phyloP scores from a whole-genome alignment of 2,113 vertebrate species.

The Meriones unguiculatus region DNA sequence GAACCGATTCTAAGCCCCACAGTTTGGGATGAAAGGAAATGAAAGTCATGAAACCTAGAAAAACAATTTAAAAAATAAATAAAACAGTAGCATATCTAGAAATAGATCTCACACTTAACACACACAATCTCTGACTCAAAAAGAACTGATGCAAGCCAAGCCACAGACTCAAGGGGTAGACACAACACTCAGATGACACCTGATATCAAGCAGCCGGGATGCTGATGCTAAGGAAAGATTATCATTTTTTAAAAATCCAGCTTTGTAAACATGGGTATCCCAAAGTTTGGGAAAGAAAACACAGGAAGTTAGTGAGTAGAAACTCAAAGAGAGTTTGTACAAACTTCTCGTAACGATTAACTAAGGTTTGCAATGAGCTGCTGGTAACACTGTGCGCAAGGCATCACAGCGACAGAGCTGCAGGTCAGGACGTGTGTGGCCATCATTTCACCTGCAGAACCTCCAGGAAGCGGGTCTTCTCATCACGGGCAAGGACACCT shows the following conservation, averaged over 20 bases:
- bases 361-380: not conserved
- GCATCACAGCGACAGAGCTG: not conserved
- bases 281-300: not conserved
- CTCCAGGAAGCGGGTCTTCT: not conserved
- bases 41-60: not conserved
- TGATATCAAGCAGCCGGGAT: not conserved
- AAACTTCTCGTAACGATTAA: not conserved
- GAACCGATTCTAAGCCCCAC: constrained; percentile 1
- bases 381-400: not conserved
- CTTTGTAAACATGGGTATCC: not conserved
- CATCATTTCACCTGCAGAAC: constrained; percentile 1
- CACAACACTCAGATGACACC: not conserved
- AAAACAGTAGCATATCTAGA: not conserved
- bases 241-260: not conserved
- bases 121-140: not conserved
- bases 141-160: not conserved
- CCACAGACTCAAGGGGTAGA: not conserved
- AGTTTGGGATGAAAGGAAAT: not conserved
- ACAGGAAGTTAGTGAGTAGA: not conserved
- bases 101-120: not conserved
- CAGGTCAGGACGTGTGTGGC: not conserved
- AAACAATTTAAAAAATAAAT: no score
- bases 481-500: constrained; percentile 5
- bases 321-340: not conserved
- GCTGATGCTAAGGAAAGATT: constrained; percentile 23